Base-by-base conservation (phyloP, 2,113 vertebrate genomes). In the Prochilodus magdalenae region DNA sequence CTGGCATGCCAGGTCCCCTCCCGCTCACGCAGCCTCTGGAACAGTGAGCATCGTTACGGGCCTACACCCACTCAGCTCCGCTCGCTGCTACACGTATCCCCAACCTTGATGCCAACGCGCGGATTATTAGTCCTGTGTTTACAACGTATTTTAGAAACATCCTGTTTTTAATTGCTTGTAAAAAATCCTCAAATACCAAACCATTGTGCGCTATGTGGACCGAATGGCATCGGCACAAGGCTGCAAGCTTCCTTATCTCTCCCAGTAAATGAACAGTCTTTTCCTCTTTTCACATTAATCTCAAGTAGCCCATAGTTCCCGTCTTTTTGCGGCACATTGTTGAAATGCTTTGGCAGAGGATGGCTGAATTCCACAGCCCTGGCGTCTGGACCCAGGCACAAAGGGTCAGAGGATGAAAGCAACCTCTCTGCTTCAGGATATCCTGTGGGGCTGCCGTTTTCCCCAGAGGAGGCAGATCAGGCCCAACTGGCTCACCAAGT, bases 401-500 rank as follows among this genome's bases (percentile, higher is more conserved):
- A 62, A 67, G 70, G 44, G 57, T 72, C 59, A 12, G 18, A 29
- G 65, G 66, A 86, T 81, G 62, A 83, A 80, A 79, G 60, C 66
- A 15, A n/a, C n/a, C 40, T 59, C 26, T 73, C 82, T 71, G 81
- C 71, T 65, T 80, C 88, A 90, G 90, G 91, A 94, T 80, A 88
- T 93, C 79, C 92, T 90, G 80, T 65, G 76, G 81, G 62, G 74
- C 88, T 44, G 22, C 44, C 22, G 4, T 53, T 53, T 65, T 36
- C 33, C 30, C 8, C 30, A 44, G 47, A 33, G 16, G 29, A 22
- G 18, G 15, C 73, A 33, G 57, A 40, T 73, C 49, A 29, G 49
- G 26, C 49, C 29, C 26, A 14, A 55, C 71, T 22, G 71, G 47
- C 66, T 44, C 18, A 73, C 70, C 47, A 51, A 73, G 44, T 49